Base-by-base conservation (phyloP, 2,888 invertebrate genomes). In the Synanthedon formicaeformis region DNA sequence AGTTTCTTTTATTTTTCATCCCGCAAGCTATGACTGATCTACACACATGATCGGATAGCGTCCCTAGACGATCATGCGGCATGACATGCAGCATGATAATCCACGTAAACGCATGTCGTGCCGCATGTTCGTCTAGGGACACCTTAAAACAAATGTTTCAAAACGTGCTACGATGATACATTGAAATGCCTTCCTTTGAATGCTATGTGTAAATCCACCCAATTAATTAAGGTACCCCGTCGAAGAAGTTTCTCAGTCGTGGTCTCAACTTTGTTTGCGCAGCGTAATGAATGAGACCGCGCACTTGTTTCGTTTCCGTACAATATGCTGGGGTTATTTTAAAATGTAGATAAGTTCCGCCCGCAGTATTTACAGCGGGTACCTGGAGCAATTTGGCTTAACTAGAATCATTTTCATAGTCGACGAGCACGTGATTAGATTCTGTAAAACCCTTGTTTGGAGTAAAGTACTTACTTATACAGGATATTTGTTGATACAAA, bases 211-310 rank as follows among this genome's bases (percentile, higher is more conserved):
- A 34, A 34, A 34, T 34, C 2, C 34, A 34, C 34, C 34, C 60
- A 66, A 65, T 67, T 65, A 66, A 67, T 65, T 65, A 62, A 60
- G 58, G 52, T n/a, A 65, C 63, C 62, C 53, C 52, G 52, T 49
- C 53, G 58, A 62, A 60, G 64, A 75, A 73, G 74, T 73, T 70
- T 60, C 53, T 58, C 61, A 55, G 57, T 58, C 53, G 62, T 58
- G 67, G 67, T 60, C 50, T 56, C 55, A 74, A 74, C 66, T 74
- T 74, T 71, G 72, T 71, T 73, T 63, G 57, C 60, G 53, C 58
- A 52, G 53, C 61, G 69, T 75, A 75, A 75, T 73, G 69, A 71
- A 75, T 71, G 71, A 62, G 64, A 74, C 74, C 66, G 58, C 65
- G 59, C 59, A 66, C 69, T 69, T 71, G 67, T 71, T 67, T 66